Evolutionary conservation across 1,140 invertebrate species (phyloP), one percentile per base, ranked within the genome.

Genomic region (Hydropsyche tenuis): DNA sequence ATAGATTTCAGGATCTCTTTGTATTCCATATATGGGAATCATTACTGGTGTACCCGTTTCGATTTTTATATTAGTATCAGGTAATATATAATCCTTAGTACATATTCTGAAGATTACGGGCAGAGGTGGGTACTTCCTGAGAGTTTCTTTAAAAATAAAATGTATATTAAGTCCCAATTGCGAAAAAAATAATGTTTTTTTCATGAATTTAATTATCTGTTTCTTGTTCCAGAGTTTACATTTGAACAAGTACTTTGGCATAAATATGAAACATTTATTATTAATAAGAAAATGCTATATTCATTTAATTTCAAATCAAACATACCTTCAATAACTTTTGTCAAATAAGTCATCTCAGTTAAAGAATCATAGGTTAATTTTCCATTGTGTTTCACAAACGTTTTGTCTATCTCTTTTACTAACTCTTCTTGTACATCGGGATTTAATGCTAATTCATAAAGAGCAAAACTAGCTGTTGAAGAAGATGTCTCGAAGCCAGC

Each of bases 401-500:
- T 80, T 30, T 81, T 76, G 5, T 81, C 77, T 5, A 91, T 85
- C 79, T 92, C 89, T 16, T 85, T 73, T 68, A 82, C 75, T 20
- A 87, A 5, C 71, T 81, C 84, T 0, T 85, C 79, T 75, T 90
- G 89, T 12, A 87, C 79, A 0, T 89, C 85, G 14, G 82, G 84
- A 76, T 90, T 79, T 16, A 82, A 79, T 0, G 89, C 86, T 60
- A 91, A 79, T 66, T 85, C 84, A 74, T 86, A 89, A 0, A 87
- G 64, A 4, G 82, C 79, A 71, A 86, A 88, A 11, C 83, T 80
- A 72, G 90, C 80, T 0, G 88, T 82, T 0, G 84, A 86, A 1
- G 88, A 85, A 0, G 88, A 88, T 0, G 90, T 90, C 69, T 90
- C 89, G 73, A 87, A 90, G 1, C 89, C 89, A 63, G 87, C 89